Evolutionary conservation across 2,797 vertebrate genomes (phyloP).

Genomic region (Rhinella marina): DNA sequence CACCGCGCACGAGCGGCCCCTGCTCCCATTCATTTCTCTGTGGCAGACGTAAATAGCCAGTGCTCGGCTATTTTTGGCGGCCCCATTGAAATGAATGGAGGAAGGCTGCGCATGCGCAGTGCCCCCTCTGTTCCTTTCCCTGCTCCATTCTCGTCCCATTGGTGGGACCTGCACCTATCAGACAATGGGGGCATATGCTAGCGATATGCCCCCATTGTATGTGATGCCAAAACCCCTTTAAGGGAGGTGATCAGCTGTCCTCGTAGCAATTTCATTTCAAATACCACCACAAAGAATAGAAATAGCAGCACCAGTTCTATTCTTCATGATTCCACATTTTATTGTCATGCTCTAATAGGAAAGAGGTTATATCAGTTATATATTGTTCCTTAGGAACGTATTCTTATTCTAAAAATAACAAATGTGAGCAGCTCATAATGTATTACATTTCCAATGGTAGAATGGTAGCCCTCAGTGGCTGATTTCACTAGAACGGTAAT

Average conservation of each 20-base stretch:
- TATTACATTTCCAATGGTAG: not conserved
- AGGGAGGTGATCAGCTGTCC: not conserved
- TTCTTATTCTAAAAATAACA: constrained; percentile 9
- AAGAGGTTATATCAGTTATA: not conserved
- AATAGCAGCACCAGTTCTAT: not conserved
- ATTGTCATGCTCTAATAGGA: not conserved
- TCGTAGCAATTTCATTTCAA: not conserved
- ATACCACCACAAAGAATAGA: not conserved
- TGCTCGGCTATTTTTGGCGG: too few relatives aligned
- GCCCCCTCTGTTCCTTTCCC: too few relatives aligned
- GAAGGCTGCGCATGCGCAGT: too few relatives aligned
- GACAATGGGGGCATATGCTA: too few relatives aligned
- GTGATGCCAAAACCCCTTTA: not conserved
- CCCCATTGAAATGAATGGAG: too few relatives aligned
- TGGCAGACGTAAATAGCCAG: too few relatives aligned
- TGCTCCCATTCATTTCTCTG: too few relatives aligned
- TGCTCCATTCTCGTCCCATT: too few relatives aligned
- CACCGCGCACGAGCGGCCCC: too few relatives aligned
- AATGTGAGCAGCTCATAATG: not conserved
- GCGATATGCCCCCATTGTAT: too few relatives aligned
- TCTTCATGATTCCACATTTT: not conserved
- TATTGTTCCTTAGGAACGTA: not conserved
- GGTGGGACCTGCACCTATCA: too few relatives aligned
- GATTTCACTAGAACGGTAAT: not conserved
- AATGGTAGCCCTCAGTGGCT: not conserved